Evolutionary conservation across 2,888 invertebrate genomes (phyloP).

Genomic region (Clitarchus hookeri): DNA sequence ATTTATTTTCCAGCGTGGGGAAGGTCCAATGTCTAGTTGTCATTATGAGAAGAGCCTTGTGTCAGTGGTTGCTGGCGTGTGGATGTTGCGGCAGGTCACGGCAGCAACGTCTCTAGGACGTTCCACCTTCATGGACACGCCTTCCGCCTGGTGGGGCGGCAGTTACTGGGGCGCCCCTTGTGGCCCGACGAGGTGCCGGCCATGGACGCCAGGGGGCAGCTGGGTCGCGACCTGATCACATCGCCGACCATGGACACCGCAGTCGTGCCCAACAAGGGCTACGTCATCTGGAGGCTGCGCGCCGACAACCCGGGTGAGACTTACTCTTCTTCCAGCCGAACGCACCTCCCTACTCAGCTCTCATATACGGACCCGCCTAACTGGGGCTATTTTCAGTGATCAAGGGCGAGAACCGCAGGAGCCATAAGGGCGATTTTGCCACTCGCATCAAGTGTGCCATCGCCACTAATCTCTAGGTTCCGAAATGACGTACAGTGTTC

Average conservation of each 20-base stretch:
- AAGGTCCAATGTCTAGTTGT: too few relatives aligned
- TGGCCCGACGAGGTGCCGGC: neutral
- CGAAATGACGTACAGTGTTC: too few relatives aligned
- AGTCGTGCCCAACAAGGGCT: conserved; percentile 71
- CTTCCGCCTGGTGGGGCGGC: conserved; percentile 68
- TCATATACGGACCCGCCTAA: too few relatives aligned
- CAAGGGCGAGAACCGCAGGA: too few relatives aligned
- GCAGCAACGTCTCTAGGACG: conserved; percentile 64
- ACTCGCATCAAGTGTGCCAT: too few relatives aligned
- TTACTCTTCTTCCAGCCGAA: neutral
- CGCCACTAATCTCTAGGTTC: too few relatives aligned
- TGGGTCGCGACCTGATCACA: conserved; percentile 53
- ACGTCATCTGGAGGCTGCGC: conserved; percentile 70
- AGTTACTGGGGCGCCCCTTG: conserved; percentile 53
- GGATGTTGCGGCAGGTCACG: conserved; percentile 12
- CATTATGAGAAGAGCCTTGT: too few relatives aligned
- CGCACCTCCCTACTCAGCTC: too few relatives aligned
- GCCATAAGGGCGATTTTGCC: too few relatives aligned
- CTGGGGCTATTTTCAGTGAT: too few relatives aligned
- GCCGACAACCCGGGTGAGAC: conserved; percentile 72
- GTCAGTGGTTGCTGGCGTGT: too few relatives aligned
- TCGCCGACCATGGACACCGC: conserved; percentile 70
- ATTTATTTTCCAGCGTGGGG: too few relatives aligned
- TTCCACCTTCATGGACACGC: conserved; percentile 78
- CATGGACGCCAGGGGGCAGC: conserved; percentile 54